Evolutionary conservation across 2,888 invertebrate genomes (phyloP).

Genomic region (Thumatha senex): DNA sequence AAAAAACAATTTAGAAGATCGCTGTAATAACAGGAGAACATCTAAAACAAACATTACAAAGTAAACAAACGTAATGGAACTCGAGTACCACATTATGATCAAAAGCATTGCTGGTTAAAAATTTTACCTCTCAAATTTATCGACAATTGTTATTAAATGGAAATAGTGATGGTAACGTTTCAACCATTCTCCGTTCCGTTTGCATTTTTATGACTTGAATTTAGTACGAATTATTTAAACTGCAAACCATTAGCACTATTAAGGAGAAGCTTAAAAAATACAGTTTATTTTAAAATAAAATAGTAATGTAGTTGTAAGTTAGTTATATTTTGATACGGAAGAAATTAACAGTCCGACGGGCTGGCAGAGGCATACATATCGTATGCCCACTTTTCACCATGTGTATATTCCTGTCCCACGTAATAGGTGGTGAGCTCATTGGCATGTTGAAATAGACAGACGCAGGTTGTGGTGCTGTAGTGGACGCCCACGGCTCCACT

Average conservation of each 20-base stretch:
- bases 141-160: conserved; percentile 37
- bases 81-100: conserved; percentile 29
- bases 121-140: conserved; percentile 19
- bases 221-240: conserved; percentile 48
- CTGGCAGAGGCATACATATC: too few relatives aligned
- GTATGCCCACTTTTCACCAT: too few relatives aligned
- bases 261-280: conserved; percentile 24
- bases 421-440: too few relatives aligned
- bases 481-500: too few relatives aligned
- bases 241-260: conserved; percentile 27
- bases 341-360: too few relatives aligned
- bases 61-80: conserved; percentile 25
- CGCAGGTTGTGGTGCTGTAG: too few relatives aligned
- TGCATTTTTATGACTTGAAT: conserved; percentile 52
- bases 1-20: conserved; percentile 9
- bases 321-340: too few relatives aligned
- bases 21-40: conserved; percentile 14
- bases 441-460: too few relatives aligned
- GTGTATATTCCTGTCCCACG: too few relatives aligned
- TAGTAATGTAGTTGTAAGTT: too few relatives aligned
- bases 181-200: conserved; percentile 38
- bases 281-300: too few relatives aligned
- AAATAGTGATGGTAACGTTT: conserved; percentile 44
- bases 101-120: conserved; percentile 28
- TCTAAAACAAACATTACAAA: conserved; percentile 15